A percentile compares a stretch with the other conserved stretches of the same genome.
Conservation (phyloP, 1,140 invertebrate genomes). For the Macrostomum lignano region DNA sequence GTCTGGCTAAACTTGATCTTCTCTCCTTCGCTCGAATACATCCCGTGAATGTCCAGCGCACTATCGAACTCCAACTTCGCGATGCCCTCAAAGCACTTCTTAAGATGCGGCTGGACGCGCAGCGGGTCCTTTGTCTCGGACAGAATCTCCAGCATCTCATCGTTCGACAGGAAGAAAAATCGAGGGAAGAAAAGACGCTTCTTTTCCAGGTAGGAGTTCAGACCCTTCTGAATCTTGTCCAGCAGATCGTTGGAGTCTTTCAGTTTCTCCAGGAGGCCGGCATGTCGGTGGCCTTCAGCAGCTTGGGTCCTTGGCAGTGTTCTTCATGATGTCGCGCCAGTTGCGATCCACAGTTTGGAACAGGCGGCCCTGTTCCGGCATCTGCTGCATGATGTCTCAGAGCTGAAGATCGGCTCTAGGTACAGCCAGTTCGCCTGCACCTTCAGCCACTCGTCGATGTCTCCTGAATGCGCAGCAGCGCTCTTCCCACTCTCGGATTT, state of each 20-base stretch:
- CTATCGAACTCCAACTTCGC: constrained; percentile 25
- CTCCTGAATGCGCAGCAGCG: constrained; percentile 28
- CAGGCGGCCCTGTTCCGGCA: constrained; percentile 28
- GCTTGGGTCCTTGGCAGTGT: constrained; percentile 20
- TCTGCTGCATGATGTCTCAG: constrained; percentile 29
- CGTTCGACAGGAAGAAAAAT: constrained; percentile 30
- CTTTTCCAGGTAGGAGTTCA: constrained; percentile 29
- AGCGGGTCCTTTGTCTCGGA: constrained; percentile 29
- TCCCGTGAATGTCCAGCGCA: constrained; percentile 23
- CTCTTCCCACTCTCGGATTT: constrained; percentile 32
- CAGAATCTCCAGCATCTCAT: constrained; percentile 29
- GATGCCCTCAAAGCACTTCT: constrained; percentile 30
- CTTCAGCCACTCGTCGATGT: constrained; percentile 29
- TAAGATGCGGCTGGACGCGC: constrained; percentile 28
- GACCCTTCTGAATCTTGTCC: constrained; percentile 28
- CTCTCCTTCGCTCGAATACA: constrained; percentile 28
- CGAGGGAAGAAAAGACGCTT: constrained; percentile 28
- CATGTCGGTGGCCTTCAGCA: constrained; percentile 15
- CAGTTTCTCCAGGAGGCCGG: constrained; percentile 23
- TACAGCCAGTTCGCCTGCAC: constrained; percentile 33
- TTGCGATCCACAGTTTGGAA: constrained; percentile 26
- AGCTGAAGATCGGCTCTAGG: constrained; percentile 28
- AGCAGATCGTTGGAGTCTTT: constrained; percentile 22
- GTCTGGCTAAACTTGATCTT: constrained; percentile 14
- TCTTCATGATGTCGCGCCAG: constrained; percentile 28